These are phyloP conservation scores for Philopotamus ludificatus DNA, from an alignment of 1,140 invertebrate species.

Conservation along the genomic window DNA sequence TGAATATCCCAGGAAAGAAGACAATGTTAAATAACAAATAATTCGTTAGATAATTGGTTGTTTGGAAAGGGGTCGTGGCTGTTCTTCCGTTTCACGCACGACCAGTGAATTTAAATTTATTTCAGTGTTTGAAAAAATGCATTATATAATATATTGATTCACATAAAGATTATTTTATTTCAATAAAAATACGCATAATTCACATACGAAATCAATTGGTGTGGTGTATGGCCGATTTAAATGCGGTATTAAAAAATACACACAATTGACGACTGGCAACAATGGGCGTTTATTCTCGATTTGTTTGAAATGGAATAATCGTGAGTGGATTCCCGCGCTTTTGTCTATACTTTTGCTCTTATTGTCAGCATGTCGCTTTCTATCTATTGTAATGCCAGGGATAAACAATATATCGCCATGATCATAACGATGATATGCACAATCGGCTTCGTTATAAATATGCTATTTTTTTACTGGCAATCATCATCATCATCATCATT, in stretches of 20 bases:
- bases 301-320: constrained; percentile 7
- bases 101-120: too few species aligned
- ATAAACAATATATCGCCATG: neutral
- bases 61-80: neutral
- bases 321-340: constrained; percentile 15
- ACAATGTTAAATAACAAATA: constrained; percentile 3
- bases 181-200: too few species aligned
- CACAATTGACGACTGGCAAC: neutral
- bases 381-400: constrained; percentile 1
- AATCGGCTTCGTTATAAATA: neutral
- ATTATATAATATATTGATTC: too few species aligned
- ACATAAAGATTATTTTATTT: too few species aligned
- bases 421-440: neutral
- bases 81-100: neutral
- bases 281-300: neutral
- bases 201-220: too few species aligned
- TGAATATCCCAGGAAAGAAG: neutral
- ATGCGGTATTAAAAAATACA: too few species aligned
- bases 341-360: constrained; percentile 11
- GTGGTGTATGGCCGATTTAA: too few species aligned
- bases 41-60: neutral
- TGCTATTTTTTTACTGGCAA: too few species aligned
- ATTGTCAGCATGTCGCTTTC: constrained; percentile 13
- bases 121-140: too few species aligned
- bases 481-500: too few species aligned